Evolutionary conservation across 2,113 vertebrate species (phyloP).

Genomic region (Mus pahari): DNA sequence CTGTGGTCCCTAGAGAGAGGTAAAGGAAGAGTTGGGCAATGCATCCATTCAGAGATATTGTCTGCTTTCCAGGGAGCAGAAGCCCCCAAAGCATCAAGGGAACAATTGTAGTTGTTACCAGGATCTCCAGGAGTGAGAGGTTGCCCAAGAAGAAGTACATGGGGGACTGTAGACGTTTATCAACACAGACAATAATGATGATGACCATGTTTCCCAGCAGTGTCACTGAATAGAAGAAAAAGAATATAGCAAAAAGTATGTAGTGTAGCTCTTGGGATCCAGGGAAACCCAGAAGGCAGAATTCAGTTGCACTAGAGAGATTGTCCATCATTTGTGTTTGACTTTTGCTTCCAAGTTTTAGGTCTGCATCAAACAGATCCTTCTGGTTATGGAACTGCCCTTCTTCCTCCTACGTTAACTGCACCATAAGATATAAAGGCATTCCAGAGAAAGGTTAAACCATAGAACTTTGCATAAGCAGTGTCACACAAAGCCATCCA

Average conservation of each 20-base stretch:
- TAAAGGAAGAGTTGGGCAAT: conserved; percentile 66
- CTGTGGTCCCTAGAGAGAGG: conserved; percentile 74
- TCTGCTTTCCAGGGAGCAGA: conserved; percentile 58
- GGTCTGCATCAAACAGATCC: background rate
- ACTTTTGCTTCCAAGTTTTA: background rate
- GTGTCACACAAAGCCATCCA: accelerated
- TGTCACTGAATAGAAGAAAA: conserved; percentile 58
- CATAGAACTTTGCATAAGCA: background rate
- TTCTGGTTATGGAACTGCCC: background rate
- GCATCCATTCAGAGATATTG: conserved; percentile 60
- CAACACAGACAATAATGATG: conserved; percentile 59
- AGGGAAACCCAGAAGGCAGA: conserved; percentile 64
- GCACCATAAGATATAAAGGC: background rate
- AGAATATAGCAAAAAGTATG: conserved; percentile 42
- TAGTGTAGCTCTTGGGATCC: conserved; percentile 19
- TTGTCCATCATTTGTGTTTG: conserved; percentile 34
- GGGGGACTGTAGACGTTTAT: conserved; percentile 64
- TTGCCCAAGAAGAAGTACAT: conserved; percentile 78
- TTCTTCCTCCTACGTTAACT: background rate
- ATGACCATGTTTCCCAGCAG: conserved; percentile 64
- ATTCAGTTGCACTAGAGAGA: conserved; percentile 51
- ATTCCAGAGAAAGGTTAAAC: background rate
- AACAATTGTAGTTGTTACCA: conserved; percentile 56
- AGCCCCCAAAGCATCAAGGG: conserved; percentile 60
- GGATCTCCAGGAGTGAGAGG: conserved; percentile 68